These are phyloP conservation scores for Amiota communis DNA, from an alignment of 2,888 invertebrate genomes.

Conservation along the genomic window DNA sequence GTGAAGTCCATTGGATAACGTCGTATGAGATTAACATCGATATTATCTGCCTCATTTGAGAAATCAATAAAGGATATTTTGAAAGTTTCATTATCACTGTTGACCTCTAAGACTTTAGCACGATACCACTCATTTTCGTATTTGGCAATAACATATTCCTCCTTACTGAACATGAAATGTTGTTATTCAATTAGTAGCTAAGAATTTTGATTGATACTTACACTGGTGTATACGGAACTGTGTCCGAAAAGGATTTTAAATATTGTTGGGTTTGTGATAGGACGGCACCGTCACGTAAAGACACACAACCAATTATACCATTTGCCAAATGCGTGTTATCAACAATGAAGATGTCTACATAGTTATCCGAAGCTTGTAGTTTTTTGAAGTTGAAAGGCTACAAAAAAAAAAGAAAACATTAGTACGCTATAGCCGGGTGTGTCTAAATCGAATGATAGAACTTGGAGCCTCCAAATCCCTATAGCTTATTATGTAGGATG, in stretches of 20 bases:
- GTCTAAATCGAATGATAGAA: too few species aligned
- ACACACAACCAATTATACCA: slow-evolving; percentile 4
- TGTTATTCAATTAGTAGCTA: not conserved
- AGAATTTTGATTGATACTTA: not conserved
- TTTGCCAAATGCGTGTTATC: not conserved
- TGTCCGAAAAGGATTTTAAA: not conserved
- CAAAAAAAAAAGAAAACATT: not conserved
- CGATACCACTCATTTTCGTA: not conserved
- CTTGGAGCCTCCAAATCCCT: too few species aligned
- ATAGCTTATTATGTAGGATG: too few species aligned
- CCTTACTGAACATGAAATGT: not conserved
- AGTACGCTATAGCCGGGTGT: not conserved
- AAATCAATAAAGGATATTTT: not conserved
- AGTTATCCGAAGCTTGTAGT: not conserved
- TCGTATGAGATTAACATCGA: not conserved
- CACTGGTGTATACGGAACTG: slow-evolving; percentile 2
- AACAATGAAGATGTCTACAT: slow-evolving; percentile 1
- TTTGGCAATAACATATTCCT: slow-evolving; percentile 15
- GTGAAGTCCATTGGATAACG: slow-evolving; percentile 15
- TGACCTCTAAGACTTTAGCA: not conserved
- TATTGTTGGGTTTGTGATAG: not conserved
- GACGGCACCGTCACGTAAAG: not conserved
- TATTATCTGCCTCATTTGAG: not conserved
- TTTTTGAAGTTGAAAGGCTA: not conserved
- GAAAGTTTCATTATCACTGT: not conserved